Evolutionary conservation across 2,113 vertebrate species (phyloP).

Genomic region (Actenoides lindsayi): DNA sequence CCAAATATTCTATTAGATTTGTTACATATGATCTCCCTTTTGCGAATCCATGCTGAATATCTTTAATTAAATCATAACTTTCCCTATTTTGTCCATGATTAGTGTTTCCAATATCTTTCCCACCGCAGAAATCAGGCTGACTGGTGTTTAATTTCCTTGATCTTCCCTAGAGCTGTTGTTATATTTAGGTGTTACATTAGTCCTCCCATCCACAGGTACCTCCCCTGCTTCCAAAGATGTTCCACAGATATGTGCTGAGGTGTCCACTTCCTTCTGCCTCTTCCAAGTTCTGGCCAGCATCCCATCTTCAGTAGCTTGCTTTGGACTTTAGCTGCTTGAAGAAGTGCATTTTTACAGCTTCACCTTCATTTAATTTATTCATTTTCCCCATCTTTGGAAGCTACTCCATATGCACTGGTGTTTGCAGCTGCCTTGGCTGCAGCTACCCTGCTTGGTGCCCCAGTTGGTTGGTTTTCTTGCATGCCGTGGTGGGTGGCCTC

Average conservation of each 20-base stretch:
- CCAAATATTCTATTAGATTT: slow-evolving; percentile 80
- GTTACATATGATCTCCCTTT: slow-evolving; percentile 81
- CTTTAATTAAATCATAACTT: slow-evolving; percentile 86
- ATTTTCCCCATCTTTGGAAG: background rate
- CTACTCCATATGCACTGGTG: accelerated
- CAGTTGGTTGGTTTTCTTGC: accelerated
- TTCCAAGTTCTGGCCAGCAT: background rate
- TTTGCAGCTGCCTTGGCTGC: accelerated
- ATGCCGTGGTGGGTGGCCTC: background rate
- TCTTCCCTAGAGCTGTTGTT: slow-evolving; percentile 70
- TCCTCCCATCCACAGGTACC: slow-evolving; percentile 4
- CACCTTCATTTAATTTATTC: background rate
- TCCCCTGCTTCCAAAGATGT: background rate
- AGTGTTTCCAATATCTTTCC: slow-evolving; percentile 77
- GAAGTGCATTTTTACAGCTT: background rate
- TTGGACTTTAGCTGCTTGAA: background rate
- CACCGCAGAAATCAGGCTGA: slow-evolving; percentile 72
- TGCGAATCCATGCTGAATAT: slow-evolving; percentile 83
- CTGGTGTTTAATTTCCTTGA: slow-evolving; percentile 76
- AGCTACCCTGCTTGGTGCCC: background rate
- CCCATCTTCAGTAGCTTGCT: background rate
- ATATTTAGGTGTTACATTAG: slow-evolving; percentile 63
- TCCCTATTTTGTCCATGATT: slow-evolving; percentile 79
- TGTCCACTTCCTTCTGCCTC: background rate
- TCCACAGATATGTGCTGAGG: slow-evolving; percentile 27